Evolutionary conservation across 2,113 vertebrate genomes (phyloP).

Genomic region (Nipponia nippon): DNA sequence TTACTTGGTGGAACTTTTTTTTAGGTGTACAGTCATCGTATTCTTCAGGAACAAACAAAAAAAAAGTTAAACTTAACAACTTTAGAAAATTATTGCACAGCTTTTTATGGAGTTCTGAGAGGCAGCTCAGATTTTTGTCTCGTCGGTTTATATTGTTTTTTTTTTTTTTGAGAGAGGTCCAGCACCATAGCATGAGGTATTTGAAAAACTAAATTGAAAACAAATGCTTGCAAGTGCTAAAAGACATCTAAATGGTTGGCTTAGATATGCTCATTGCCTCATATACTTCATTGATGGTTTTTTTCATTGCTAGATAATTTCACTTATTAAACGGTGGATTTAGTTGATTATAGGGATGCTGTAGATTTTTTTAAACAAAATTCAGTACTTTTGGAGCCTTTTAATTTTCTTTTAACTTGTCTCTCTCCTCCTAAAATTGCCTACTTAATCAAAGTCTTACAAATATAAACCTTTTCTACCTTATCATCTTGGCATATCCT

Average conservation of each 20-base stretch:
- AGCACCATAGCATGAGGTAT: not conserved
- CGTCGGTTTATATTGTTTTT: not conserved
- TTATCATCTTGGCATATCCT: not conserved
- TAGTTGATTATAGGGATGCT: not conserved
- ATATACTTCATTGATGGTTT: not conserved
- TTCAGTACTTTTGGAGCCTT: not conserved
- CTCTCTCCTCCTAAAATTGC: not conserved
- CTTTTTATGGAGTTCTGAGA: not conserved
- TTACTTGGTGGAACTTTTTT: not conserved
- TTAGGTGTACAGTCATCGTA: not conserved
- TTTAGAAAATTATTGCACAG: not conserved
- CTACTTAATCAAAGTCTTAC: not conserved
- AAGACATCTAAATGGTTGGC: not conserved
- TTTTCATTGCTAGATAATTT: not conserved
- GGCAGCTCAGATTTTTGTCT: not conserved
- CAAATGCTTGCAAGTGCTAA: not conserved
- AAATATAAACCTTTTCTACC: not conserved
- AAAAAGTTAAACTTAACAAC: not conserved
- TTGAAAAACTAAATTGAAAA: not conserved
- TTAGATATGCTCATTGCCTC: not conserved
- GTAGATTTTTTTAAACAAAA: not conserved
- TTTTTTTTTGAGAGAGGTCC: not conserved
- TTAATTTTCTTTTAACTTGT: not conserved
- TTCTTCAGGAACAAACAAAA: not conserved
- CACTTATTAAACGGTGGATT: not conserved